A percentile compares a stretch with the other conserved stretches of the same genome.
Evolutionary conservation across 2,888 invertebrate genomes (phyloP).

Genomic region (Acrobasis consociella): DNA sequence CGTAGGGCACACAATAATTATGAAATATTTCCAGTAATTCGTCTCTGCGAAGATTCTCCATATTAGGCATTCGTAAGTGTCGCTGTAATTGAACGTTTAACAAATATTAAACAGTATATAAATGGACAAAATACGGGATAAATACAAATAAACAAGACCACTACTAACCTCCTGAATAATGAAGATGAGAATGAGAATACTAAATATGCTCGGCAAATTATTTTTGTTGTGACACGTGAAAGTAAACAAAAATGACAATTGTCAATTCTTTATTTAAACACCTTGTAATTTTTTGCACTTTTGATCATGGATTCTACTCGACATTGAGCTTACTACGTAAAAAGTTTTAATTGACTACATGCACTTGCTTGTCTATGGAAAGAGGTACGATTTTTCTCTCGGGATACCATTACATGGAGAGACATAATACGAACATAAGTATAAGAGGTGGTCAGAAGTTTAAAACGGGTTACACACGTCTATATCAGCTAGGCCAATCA

Average conservation of each 20-base stretch:
- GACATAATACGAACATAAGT: no score
- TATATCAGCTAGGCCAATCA: no score
- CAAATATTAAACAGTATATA: conserved; percentile 28
- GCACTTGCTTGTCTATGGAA: background rate
- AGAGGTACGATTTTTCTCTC: background rate
- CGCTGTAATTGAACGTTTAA: conserved; percentile 55
- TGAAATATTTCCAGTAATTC: conserved; percentile 70
- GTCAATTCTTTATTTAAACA: conserved; percentile 18
- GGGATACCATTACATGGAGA: no score
- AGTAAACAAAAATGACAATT: conserved; percentile 18
- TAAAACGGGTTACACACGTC: no score
- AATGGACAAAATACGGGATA: conserved; percentile 22
- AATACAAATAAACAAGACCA: conserved; percentile 9
- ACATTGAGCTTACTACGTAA: conserved; percentile 3
- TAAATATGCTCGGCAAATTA: background rate
- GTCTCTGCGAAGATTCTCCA: conserved; percentile 57
- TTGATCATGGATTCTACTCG: conserved; percentile 3
- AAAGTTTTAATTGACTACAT: background rate
- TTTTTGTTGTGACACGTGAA: conserved; percentile 5
- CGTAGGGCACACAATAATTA: conserved; percentile 71
- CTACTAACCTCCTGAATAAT: conserved; percentile 67
- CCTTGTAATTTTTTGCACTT: conserved; percentile 13
- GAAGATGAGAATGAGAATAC: conserved; percentile 12
- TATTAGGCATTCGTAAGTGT: conserved; percentile 57
- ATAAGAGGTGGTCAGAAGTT: background rate